These are phyloP conservation scores for Laticauda laticaudata DNA, from an alignment of 2,113 vertebrate species.

Conservation along the genomic window DNA sequence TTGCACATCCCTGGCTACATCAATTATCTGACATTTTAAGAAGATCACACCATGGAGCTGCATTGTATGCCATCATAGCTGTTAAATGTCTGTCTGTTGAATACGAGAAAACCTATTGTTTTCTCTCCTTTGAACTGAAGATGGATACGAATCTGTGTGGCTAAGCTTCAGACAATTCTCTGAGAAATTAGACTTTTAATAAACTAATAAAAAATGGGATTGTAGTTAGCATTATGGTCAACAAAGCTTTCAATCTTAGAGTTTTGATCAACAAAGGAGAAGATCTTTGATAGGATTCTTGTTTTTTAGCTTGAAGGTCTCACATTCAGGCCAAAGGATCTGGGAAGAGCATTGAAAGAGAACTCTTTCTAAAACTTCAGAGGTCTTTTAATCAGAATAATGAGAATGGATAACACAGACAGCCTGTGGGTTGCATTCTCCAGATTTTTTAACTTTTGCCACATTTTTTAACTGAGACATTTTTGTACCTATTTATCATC, in stretches of 20 bases:
- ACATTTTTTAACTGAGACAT: background rate
- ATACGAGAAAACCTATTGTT: background rate
- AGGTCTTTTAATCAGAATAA: background rate
- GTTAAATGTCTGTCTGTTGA: background rate
- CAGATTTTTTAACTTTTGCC: background rate
- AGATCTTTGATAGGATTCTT: background rate
- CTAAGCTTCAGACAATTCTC: background rate
- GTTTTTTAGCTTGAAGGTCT: background rate
- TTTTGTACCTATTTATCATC: background rate
- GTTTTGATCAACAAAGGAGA: background rate
- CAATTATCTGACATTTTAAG: background rate
- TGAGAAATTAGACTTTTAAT: background rate
- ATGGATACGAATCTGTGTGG: background rate
- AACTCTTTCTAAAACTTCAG: background rate
- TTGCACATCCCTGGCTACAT: conserved; percentile 21
- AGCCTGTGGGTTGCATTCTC: background rate
- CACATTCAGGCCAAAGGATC: background rate
- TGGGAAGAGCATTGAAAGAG: background rate
- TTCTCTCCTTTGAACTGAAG: background rate
- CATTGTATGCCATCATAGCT: background rate
- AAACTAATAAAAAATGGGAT: background rate
- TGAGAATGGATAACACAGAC: background rate
- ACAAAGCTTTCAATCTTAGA: background rate
- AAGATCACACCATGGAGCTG: background rate
- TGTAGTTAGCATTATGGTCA: background rate